A percentile compares a stretch with the other conserved stretches of the same genome.
Conservation (phyloP, 2,113 vertebrate genomes). For the Paramisgurnus dabryanus region DNA sequence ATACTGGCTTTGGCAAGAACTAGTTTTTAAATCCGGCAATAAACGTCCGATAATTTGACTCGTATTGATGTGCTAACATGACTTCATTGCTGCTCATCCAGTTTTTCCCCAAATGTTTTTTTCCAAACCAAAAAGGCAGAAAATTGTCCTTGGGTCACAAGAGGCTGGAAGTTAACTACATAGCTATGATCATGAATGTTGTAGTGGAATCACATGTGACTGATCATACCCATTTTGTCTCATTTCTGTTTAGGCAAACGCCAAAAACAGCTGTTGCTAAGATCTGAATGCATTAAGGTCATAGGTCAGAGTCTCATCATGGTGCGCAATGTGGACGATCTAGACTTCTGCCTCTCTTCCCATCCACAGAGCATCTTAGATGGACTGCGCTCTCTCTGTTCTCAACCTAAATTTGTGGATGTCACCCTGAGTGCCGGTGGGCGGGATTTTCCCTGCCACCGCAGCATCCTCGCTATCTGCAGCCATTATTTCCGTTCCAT, state of each 20-base stretch:
- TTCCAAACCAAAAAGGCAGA: neutral
- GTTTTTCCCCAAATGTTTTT: conserved; percentile 25
- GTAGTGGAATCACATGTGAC: conserved; percentile 13
- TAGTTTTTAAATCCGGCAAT: conserved; percentile 6
- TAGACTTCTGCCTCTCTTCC: conserved; percentile 89
- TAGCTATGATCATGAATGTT: conserved; percentile 5
- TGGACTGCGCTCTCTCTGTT: conserved; percentile 82
- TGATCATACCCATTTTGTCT: conserved; percentile 19
- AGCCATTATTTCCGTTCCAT: conserved; percentile 93
- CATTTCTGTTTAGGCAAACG: conserved; percentile 56
- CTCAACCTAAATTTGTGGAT: conserved; percentile 86
- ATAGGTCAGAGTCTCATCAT: conserved; percentile 67
- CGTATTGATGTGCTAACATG: conserved; percentile 36
- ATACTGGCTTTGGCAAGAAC: conserved; percentile 31
- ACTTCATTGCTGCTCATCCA: conserved; percentile 27
- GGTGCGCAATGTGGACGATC: conserved; percentile 92
- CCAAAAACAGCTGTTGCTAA: conserved; percentile 22
- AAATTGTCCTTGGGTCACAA: neutral
- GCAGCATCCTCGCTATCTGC: conserved; percentile 88
- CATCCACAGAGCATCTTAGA: conserved; percentile 89
- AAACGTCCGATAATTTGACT: conserved; percentile 8
- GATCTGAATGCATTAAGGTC: conserved; percentile 18
- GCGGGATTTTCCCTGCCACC: conserved; percentile 92
- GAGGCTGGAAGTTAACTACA: neutral
- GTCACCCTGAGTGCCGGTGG: conserved; percentile 81